Evolutionary conservation across 2,113 vertebrate genomes (phyloP), one percentile per base, ranked within the genome.

Genomic region (Microcebus jonahi): DNA sequence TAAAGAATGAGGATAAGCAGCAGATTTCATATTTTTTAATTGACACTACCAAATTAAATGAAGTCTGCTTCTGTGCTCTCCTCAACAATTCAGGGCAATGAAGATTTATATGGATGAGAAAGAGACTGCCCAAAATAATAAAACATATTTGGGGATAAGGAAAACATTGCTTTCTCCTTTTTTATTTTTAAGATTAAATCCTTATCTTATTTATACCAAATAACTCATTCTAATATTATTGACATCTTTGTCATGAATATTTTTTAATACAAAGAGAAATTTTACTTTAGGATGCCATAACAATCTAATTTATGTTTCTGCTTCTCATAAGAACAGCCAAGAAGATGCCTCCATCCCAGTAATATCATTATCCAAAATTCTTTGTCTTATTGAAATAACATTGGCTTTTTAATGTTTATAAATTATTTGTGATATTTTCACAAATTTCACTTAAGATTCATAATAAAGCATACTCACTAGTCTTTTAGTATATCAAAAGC

Each of bases 371-470:
- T 61, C 20, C 7, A 55, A 68, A 85, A 53, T 67, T 39, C 14
- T 67, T 82, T 18, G 86, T 6, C 13, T 83, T 53, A 34, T 53
- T 87, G 9, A 86, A 96, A 97, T 50, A 8, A 57, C 27, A 90
- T 14, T 86, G 42, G 50, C 5, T 91, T 95, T 81, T 91, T 70
- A 80, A 84, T 57, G 94, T 94, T 86, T 76, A 53, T 59, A 55
- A 85, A 57, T 70, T 93, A 76, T 29, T 45, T 25, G 2, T 59
- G 4, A 12, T 42, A 55, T 80, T 91, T 73, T 89, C 29, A 86
- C 5, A 91, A 70, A 82, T 9, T 4, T 53, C 55, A 88, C 67
- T 67, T 79, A 77, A 84, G 8, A 31, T 70, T 92, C 4, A 34
- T 89, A 65, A 79, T 68, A 92, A 94, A 92, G 3, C 48, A 88